phyloP scores from a whole-genome alignment of 2,888 invertebrate species.

The Xylota segnis region DNA sequence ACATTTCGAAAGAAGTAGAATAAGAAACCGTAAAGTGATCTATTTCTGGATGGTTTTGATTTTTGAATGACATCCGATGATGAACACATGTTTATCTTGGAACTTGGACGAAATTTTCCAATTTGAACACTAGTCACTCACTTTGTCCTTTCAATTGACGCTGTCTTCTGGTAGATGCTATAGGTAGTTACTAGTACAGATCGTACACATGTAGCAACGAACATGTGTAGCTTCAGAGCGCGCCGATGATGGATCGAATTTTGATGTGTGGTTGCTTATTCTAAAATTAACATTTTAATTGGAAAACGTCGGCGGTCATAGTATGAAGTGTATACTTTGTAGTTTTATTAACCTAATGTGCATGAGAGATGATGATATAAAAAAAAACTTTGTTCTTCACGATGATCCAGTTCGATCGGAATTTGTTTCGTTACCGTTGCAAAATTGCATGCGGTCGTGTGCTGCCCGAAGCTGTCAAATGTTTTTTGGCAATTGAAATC shows the following conservation, averaged over 20 bases:
- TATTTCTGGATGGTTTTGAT: slow-evolving; percentile 77
- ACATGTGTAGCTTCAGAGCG: slow-evolving; percentile 57
- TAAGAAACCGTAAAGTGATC: slow-evolving; percentile 73
- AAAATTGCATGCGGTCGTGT: slow-evolving; percentile 41
- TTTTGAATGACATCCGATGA: slow-evolving; percentile 81
- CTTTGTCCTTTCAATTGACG: slow-evolving; percentile 75
- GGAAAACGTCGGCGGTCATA: slow-evolving; percentile 66
- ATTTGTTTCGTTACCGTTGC: slow-evolving; percentile 37
- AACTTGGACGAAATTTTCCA: slow-evolving; percentile 76
- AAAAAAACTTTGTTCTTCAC: background rate
- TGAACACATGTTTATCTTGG: slow-evolving; percentile 80
- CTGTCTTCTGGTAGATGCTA: slow-evolving; percentile 53
- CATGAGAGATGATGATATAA: slow-evolving; percentile 41
- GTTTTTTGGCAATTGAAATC: slow-evolving; percentile 34
- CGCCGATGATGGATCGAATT: slow-evolving; percentile 74
- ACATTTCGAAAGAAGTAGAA: slow-evolving; percentile 48
- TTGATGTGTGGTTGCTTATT: slow-evolving; percentile 61
- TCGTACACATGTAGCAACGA: slow-evolving; percentile 48
- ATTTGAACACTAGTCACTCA: slow-evolving; percentile 77
- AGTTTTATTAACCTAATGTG: slow-evolving; percentile 65
- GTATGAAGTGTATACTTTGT: slow-evolving; percentile 72
- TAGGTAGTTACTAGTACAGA: slow-evolving; percentile 15
- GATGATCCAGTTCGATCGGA: slow-evolving; percentile 3
- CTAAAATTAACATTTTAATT: slow-evolving; percentile 77
- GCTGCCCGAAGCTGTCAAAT: slow-evolving; percentile 55